Conservation (phyloP, 1,140 invertebrate species). For the Pseudomyrmex concolor region DNA sequence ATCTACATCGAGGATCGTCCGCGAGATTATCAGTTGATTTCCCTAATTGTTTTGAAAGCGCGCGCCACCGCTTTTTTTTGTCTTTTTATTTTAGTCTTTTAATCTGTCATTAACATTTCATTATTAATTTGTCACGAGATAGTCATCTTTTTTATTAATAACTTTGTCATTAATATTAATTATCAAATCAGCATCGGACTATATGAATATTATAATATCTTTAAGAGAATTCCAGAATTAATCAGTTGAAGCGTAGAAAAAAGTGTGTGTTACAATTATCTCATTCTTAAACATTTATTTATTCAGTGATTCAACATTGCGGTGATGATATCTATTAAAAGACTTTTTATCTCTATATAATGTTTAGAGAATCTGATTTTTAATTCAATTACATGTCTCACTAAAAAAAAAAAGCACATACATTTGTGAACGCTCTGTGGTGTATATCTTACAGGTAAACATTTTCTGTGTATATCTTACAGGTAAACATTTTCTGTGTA, state of each 20-base stretch:
- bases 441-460: too few relatives aligned
- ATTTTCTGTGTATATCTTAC: too few relatives aligned
- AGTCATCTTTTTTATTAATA: background rate
- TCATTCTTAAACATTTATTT: background rate
- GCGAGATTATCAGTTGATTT: constrained; percentile 5
- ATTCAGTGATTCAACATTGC: background rate
- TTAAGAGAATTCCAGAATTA: background rate
- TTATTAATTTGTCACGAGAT: constrained; percentile 5
- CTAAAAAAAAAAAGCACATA: background rate
- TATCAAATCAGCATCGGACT: background rate
- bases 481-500: too few relatives aligned
- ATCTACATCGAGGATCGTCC: constrained; percentile 33
- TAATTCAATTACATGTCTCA: background rate
- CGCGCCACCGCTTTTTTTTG: background rate
- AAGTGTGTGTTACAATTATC: background rate
- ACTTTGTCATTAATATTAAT: background rate
- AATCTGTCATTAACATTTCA: background rate
- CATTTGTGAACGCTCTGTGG: background rate
- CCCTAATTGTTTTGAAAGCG: background rate
- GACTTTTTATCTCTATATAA: background rate
- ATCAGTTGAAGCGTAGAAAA: background rate
- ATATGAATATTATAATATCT: background rate
- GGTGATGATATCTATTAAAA: background rate
- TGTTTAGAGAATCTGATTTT: background rate
- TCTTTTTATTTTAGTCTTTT: too few relatives aligned